Base-by-base conservation (phyloP, 2,113 vertebrate genomes). In the Pogona vitticeps region DNA sequence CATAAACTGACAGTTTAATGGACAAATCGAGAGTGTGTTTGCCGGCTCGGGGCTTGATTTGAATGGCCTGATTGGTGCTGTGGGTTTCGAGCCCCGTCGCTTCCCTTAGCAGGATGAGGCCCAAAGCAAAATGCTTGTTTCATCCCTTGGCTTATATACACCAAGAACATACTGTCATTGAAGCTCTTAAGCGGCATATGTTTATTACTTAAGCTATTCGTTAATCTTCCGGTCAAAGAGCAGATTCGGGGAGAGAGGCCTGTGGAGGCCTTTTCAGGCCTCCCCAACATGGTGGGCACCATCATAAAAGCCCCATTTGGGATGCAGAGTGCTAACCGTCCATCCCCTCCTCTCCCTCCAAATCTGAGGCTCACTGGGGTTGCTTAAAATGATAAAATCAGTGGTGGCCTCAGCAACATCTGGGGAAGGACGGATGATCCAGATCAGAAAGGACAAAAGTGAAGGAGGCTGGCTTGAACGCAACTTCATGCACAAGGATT, bases 271-370 rank as follows among this genome's bases (percentile, higher is more conserved):
- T 56, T n/a, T 7, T 73, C 78, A 73, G 65, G 84, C 59, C 79
- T 86, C 61, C 76, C 68, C 33, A 88, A 18, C 79, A 85, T 12
- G 85, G 72, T 81, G 61, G 59, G 77, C 83, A 91, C 88, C 80
- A 83, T 91, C 86, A 78, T 89, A 92, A 91, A 93, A 95, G 40
- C 21, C 21, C 4, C 72, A 42, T n/a, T n/a, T n/a, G n/a, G n/a
- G n/a, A n/a, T n/a, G n/a, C n/a, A n/a, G n/a, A n/a, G n/a, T n/a
- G 38, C 72, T 23, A 3, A 8, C 59, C 59, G 15, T 75, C 72
- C 10, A 9, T n/a, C n/a, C n/a, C n/a, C n/a, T n/a, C n/a, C n/a
- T n/a, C n/a, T 42, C 72, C 9, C 38, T 40, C 21, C n/a, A 42
- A 38, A n/a, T n/a, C n/a, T n/a, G n/a, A n/a, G n/a, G n/a, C n/a